Conservation (phyloP, 92 coral and sea anemone genomes). For the Actinostola sp. region DNA sequence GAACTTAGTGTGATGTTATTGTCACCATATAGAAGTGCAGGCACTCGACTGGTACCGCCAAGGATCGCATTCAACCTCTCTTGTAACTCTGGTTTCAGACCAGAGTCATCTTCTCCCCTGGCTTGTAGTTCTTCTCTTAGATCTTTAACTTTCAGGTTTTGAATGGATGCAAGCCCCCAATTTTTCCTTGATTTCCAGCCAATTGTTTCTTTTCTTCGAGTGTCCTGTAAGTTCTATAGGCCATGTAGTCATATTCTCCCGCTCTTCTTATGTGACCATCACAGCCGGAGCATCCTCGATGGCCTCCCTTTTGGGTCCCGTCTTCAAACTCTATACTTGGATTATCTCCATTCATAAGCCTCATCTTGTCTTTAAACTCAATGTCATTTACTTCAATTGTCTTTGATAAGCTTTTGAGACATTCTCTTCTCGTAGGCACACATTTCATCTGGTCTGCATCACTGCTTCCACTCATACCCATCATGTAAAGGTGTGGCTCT, state of each 20-base stretch:
- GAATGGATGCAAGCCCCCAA: not conserved
- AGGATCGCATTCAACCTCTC: not conserved
- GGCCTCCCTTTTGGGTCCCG: no score
- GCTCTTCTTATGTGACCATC: conserved; percentile 30
- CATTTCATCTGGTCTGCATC: conserved; percentile 9
- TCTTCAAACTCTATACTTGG: conserved; percentile 9
- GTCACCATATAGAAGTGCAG: conserved; percentile 6
- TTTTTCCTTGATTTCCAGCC: conserved; percentile 9
- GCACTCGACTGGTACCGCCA: not conserved
- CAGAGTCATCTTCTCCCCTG: conserved; percentile 11
- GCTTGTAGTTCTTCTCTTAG: conserved; percentile 20
- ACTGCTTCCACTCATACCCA: not conserved
- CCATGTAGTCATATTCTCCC: conserved; percentile 21
- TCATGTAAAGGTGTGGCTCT: conserved; percentile 8
- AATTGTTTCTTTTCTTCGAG: conserved; percentile 23
- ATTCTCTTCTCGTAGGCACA: not conserved
- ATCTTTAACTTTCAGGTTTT: conserved; percentile 15
- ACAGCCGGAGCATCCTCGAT: conserved; percentile 25
- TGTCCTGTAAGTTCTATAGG: not conserved
- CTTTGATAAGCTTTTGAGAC: not conserved
- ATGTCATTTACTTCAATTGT: not conserved
- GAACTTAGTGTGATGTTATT: not conserved
- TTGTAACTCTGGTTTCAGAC: conserved; percentile 2
- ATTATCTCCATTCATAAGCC: not conserved
- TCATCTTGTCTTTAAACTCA: not conserved